These are phyloP conservation scores for Tautogolabrus adspersus DNA, from an alignment of 2,113 vertebrate species.

Conservation along the genomic window DNA sequence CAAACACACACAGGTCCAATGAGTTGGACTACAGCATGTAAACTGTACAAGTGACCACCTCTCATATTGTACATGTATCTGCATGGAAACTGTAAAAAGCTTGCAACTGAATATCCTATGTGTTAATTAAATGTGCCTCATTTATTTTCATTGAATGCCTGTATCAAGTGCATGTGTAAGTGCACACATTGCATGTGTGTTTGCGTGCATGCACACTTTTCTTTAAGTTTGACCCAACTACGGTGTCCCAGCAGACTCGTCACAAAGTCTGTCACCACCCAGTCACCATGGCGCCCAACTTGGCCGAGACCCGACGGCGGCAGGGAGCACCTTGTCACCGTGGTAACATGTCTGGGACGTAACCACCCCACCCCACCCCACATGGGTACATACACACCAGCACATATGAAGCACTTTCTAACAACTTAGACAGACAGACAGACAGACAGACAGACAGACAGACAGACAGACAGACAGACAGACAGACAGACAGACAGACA, in stretches of 20 bases:
- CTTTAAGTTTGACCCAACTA: slow-evolving; percentile 74
- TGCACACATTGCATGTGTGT: not conserved
- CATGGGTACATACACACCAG: slow-evolving; percentile 23
- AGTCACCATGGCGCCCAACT: slow-evolving; percentile 85
- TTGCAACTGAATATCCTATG: not conserved
- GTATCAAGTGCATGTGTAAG: slow-evolving; percentile 30
- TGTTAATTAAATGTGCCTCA: not conserved
- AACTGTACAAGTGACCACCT: not conserved
- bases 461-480: no score
- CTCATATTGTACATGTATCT: not conserved
- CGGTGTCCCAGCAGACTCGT: slow-evolving; percentile 73
- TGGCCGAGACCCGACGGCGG: slow-evolving; percentile 88
- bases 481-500: no score
- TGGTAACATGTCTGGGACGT: slow-evolving; percentile 87
- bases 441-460: no score
- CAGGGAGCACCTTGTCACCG: slow-evolving; percentile 87
- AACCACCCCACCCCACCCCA: slow-evolving; percentile 57
- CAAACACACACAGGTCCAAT: not conserved
- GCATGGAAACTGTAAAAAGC: not conserved
- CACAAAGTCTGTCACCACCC: slow-evolving; percentile 84
- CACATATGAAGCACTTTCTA: slow-evolving; percentile 21
- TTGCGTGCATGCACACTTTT: not conserved
- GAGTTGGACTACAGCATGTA: not conserved
- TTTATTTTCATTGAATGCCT: not conserved
- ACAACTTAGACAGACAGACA: not conserved